Conservation (phyloP, 2,888 invertebrate species). For the Koerneria pararmatus region DNA sequence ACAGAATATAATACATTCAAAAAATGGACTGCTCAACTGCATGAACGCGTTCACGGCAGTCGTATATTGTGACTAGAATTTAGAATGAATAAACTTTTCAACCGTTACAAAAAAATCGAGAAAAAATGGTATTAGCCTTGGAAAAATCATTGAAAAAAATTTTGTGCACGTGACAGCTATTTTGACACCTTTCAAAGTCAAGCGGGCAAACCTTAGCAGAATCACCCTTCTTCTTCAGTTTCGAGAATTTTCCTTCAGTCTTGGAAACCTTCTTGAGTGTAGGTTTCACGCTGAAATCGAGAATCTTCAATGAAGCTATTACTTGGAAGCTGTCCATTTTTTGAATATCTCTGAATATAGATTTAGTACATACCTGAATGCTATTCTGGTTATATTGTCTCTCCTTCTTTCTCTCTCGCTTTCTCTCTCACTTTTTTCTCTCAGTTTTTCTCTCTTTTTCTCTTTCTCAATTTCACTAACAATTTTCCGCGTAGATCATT, state of each 20-base stretch:
- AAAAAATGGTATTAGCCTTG: too few species aligned
- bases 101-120: too few species aligned
- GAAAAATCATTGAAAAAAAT: too few species aligned
- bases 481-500: constrained; percentile 99
- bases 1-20: background rate
- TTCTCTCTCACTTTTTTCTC: too few species aligned
- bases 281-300: constrained; percentile 55
- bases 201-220: constrained; percentile 36
- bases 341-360: background rate
- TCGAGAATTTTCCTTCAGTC: constrained; percentile 82
- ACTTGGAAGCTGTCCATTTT: background rate
- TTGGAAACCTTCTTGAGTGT: constrained; percentile 95
- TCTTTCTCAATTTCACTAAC: constrained; percentile 62
- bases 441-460: too few species aligned
- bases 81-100: background rate
- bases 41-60: background rate
- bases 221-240: constrained; percentile 53
- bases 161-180: too few species aligned
- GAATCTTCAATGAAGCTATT: background rate
- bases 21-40: background rate
- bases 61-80: background rate
- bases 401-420: too few species aligned
- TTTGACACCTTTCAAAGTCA: too few species aligned
- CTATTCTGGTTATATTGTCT: too few species aligned
- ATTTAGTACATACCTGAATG: too few species aligned